Evolutionary conservation across 1,140 invertebrate species (phyloP).

Genomic region (Zaprionus lachaisei): DNA sequence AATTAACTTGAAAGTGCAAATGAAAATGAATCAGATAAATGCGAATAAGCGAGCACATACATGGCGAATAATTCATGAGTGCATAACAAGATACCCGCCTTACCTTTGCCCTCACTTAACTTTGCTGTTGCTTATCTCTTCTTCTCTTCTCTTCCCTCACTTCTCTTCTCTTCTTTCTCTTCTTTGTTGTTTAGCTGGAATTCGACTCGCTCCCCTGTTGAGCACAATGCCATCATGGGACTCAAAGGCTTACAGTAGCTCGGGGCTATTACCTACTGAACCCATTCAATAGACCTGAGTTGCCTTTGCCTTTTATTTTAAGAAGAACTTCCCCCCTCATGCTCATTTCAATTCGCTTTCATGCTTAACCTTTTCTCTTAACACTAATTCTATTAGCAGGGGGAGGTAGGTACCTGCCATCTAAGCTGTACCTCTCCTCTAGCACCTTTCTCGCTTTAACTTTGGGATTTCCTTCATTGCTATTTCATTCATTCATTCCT

Average conservation of each 20-base stretch:
- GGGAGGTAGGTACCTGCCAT: not conserved
- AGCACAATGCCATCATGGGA: not conserved
- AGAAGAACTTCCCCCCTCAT: not conserved
- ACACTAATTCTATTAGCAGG: not conserved
- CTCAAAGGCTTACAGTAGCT: not conserved
- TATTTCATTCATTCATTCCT: not conserved
- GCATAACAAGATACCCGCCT: not conserved
- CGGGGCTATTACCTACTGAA: not conserved
- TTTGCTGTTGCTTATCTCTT: not conserved
- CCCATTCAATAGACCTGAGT: slow-evolving; percentile 1
- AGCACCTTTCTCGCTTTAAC: not conserved
- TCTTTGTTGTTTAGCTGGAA: not conserved
- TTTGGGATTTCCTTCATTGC: not conserved
- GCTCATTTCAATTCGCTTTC: not conserved
- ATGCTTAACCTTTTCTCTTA: slow-evolving; percentile 4
- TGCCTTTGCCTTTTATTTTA: slow-evolving; percentile 3
- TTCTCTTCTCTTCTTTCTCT: not conserved
- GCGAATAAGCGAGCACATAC: slow-evolving; percentile 3
- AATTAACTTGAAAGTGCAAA: slow-evolving; percentile 1
- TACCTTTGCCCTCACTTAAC: not conserved
- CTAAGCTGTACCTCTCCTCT: not conserved
- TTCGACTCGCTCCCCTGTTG: not conserved
- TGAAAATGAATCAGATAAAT: slow-evolving; percentile 2
- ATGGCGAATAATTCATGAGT: slow-evolving; percentile 6
- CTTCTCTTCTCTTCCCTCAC: not conserved